Evolutionary conservation across 2,797 vertebrate genomes (phyloP).

Genomic region (Anguilla megastoma): DNA sequence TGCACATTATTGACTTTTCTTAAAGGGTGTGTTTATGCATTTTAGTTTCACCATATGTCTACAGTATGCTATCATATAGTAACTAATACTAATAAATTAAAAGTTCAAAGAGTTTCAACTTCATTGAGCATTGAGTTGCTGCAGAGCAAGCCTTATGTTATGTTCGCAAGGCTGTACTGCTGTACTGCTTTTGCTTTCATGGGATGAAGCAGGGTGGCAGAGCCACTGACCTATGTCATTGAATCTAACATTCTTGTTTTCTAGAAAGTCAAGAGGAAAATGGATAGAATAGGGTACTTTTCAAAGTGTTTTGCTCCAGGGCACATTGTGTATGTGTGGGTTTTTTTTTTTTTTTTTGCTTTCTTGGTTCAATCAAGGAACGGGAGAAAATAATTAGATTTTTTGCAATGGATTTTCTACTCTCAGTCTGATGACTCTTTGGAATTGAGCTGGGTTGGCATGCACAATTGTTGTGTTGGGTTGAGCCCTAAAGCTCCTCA

Average conservation of each 20-base stretch:
- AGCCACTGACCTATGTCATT: conserved; percentile 22
- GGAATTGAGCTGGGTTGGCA: neutral
- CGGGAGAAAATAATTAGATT: neutral
- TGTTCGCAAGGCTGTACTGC: neutral
- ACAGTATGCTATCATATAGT: neutral
- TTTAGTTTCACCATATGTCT: neutral
- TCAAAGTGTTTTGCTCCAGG: neutral
- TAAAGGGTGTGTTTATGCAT: neutral
- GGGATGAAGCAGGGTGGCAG: neutral
- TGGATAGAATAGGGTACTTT: neutral
- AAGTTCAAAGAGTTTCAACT: conserved; percentile 4
- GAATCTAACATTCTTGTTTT: conserved; percentile 4
- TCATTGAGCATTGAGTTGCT: neutral
- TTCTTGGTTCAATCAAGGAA: conserved; percentile 2
- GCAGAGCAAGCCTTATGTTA: neutral
- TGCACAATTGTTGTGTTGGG: neutral
- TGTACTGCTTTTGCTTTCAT: neutral
- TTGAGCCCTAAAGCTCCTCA: neutral
- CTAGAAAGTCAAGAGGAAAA: neutral
- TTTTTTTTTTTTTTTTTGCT: neutral
- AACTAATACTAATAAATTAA: neutral
- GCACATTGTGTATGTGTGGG: neutral
- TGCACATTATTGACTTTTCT: too few relatives aligned
- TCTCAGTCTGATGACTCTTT: neutral
- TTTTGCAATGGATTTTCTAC: neutral